A percentile compares a stretch with the other conserved stretches of the same genome.
Conservation (phyloP, 2,888 invertebrate genomes). For the Brenthis daphne region DNA sequence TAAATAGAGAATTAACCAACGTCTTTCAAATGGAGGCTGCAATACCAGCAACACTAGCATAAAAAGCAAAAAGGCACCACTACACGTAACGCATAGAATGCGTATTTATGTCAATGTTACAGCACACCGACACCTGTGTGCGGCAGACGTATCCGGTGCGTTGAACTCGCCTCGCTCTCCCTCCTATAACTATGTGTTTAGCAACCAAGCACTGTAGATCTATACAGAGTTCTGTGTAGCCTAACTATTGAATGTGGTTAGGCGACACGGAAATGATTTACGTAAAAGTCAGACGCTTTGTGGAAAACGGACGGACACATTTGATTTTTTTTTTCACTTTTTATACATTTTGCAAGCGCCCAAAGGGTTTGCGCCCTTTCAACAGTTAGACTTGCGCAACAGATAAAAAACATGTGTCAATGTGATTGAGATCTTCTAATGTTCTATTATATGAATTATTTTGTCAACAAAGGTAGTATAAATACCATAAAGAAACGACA, state of each 20-base stretch:
- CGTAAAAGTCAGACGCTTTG: conserved; percentile 29
- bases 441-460: neutral
- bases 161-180: conserved; percentile 68
- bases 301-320: conserved; percentile 20
- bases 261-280: conserved; percentile 38
- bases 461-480: conserved; percentile 22
- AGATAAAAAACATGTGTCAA: conserved; percentile 10
- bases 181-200: conserved; percentile 42
- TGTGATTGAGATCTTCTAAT: neutral
- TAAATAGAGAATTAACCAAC: conserved; percentile 5
- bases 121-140: conserved; percentile 54
- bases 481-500: conserved; percentile 37
- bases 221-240: conserved; percentile 15
- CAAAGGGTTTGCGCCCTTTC: neutral
- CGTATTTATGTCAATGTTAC: conserved; percentile 81
- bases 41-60: conserved; percentile 5
- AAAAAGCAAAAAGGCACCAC: conserved; percentile 21
- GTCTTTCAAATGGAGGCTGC: conserved; percentile 3
- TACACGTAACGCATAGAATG: conserved; percentile 29
- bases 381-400: neutral
- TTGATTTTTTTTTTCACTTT: conserved; percentile 16
- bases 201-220: conserved; percentile 21
- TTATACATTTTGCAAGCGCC: conserved; percentile 10
- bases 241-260: conserved; percentile 30
- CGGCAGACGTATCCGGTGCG: conserved; percentile 79